Conservation (phyloP, 2,113 vertebrate species). For the Strix uralensis region DNA sequence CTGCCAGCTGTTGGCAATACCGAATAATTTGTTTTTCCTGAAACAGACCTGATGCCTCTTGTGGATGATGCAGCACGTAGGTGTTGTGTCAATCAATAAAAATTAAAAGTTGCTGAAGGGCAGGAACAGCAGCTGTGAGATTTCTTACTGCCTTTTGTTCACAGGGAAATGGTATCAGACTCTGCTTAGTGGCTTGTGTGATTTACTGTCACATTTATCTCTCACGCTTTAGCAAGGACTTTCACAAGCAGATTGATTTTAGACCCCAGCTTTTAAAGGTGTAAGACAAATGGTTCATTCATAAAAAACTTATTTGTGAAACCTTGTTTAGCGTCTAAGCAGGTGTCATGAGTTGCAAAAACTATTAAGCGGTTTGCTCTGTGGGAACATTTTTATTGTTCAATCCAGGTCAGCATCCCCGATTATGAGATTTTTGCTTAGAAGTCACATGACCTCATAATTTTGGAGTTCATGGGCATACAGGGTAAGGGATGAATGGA, state of each 20-base stretch:
- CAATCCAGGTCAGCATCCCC: not conserved
- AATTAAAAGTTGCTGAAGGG: conserved; percentile 58
- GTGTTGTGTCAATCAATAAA: conserved; percentile 54
- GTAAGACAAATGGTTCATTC: not conserved
- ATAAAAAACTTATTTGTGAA: not conserved
- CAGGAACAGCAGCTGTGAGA: conserved; percentile 63
- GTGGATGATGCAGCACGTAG: not conserved
- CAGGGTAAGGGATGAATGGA: not conserved
- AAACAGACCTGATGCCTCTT: conserved; percentile 37
- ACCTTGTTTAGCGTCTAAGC: not conserved
- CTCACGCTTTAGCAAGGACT: not conserved
- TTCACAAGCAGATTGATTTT: conserved; percentile 1
- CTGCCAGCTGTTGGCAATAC: conserved; percentile 53
- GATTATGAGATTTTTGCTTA: not conserved
- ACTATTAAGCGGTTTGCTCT: not conserved
- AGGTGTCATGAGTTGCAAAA: not conserved
- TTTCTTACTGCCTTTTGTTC: conserved; percentile 53
- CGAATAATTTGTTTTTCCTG: conserved; percentile 30
- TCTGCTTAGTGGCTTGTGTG: not conserved
- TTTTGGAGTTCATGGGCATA: not conserved
- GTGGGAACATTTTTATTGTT: not conserved
- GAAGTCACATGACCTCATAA: not conserved
- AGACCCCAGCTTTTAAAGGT: not conserved
- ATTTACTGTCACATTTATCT: conserved; percentile 20
- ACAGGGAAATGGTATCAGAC: conserved; percentile 43